phyloP scores from a whole-genome alignment of 2,888 invertebrate species.

The Ectemnius cavifrons region DNA sequence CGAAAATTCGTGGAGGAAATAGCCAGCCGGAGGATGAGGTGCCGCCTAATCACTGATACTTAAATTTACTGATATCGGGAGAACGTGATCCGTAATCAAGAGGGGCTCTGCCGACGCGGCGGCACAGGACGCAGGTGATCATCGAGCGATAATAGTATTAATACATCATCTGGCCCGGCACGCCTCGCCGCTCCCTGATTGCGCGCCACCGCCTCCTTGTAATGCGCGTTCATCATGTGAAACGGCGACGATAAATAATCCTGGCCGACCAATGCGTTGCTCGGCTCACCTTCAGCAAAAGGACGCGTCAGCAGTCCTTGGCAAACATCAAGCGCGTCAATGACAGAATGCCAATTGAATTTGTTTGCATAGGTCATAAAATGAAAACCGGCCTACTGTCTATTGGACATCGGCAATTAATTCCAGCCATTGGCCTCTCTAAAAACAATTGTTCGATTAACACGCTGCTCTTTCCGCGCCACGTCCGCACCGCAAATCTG shows the following conservation, averaged over 20 bases:
- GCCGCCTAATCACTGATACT: slow-evolving; percentile 49
- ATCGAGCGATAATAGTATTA: slow-evolving; percentile 73
- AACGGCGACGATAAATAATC: slow-evolving; percentile 53
- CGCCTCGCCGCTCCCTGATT: slow-evolving; percentile 71
- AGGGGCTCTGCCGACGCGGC: slow-evolving; percentile 69
- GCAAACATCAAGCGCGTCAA: too few species aligned
- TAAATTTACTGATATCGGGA: slow-evolving; percentile 59
- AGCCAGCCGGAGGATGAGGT: background rate
- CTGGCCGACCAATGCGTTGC: too few species aligned
- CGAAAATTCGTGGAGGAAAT: background rate
- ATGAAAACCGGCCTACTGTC: too few species aligned
- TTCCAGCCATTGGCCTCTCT: background rate
- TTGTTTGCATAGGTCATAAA: too few species aligned
- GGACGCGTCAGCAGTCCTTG: too few species aligned
- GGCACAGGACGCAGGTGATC: slow-evolving; percentile 62
- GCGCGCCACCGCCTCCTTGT: slow-evolving; percentile 53
- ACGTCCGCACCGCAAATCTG: too few species aligned
- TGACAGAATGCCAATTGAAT: too few species aligned
- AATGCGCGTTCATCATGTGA: slow-evolving; percentile 60
- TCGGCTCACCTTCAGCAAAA: too few species aligned
- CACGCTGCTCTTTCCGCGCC: too few species aligned
- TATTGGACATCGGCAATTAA: background rate
- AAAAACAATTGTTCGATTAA: too few species aligned
- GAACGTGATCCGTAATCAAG: slow-evolving; percentile 36
- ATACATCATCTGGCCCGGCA: slow-evolving; percentile 71